Evolutionary conservation across 2,797 vertebrate genomes (phyloP), one percentile per base, ranked within the genome.

Genomic region (Anniella stebbinsi): DNA sequence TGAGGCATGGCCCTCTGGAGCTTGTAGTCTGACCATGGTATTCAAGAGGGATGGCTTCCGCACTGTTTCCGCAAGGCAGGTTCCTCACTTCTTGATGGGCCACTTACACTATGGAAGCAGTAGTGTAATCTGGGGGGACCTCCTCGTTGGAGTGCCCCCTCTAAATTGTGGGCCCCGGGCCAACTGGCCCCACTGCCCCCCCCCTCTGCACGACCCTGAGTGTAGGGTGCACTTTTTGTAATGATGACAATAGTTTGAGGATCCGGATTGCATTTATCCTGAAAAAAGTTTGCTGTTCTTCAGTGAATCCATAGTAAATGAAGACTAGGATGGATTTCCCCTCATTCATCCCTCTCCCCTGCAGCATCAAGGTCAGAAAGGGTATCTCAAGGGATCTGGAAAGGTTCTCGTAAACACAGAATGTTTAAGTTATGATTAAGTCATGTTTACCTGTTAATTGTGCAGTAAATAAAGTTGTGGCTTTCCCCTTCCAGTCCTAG

Each of bases 341-440:
- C 28, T 23, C 30, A 25, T 18, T 30, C 30, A 25, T n/a, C 23
- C 77, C 25, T 45, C 57, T 73, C 38, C 45, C 38, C 70, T 10
- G 17, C 28, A 45, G 17, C 57, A 76, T 76, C 80, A 89, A 77
- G 84, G 38, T 45, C 83, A 86, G 51, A 90, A 88, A 92, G 87
- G 80, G 88, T 87, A 69, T 25, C 84, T 93, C 80, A 94, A 94
- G 94, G 88, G 92, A 92, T 94, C 93, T 91, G 91, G 84, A 93
- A 89, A 82, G 91, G 89, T 95, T 95, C 95, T 96, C 60, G 0
- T 96, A 96, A 97, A 95, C 87, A 93, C 89, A 75, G 91, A 90
- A 91, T 96, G 96, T 96, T 97, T 97, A 96, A 95, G 92, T 97
- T 96, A 94, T 94, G 96, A 97, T 97, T 96, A 96, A 97, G 94